Conservation (phyloP, 2,113 vertebrate genomes). For the cattle (Bos taurus) region DNA sequence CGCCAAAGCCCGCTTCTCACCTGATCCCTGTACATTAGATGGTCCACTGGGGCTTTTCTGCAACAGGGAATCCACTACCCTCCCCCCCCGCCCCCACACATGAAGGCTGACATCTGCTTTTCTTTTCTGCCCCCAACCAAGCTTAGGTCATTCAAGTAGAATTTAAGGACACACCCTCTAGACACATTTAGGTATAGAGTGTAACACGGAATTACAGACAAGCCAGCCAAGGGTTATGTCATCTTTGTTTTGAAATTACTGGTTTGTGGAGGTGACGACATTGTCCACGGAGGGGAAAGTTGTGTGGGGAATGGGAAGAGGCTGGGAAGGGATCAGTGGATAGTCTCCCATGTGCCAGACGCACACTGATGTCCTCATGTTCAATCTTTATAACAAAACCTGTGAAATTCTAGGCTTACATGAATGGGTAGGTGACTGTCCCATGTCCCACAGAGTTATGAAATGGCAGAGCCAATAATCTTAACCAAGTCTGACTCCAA, state of each 20-base stretch:
- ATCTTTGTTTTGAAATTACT: neutral
- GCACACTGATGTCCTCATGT: neutral
- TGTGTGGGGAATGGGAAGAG: neutral
- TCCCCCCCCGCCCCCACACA: accelerated
- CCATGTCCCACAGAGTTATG: neutral
- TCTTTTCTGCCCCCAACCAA: neutral
- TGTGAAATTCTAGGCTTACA: neutral
- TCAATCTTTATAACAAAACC: neutral
- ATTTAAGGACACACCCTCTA: neutral
- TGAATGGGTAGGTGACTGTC: neutral
- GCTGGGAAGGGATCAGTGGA: neutral
- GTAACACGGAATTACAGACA: neutral
- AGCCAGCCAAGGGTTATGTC: neutral
- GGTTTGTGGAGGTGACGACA: neutral
- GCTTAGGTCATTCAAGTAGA: neutral
- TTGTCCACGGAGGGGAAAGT: neutral
- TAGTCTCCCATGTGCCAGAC: neutral
- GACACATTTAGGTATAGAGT: neutral
- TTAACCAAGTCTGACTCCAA: neutral
- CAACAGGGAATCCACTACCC: neutral
- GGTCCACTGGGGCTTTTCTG: neutral
- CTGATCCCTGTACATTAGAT: neutral
- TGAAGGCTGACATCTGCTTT: neutral
- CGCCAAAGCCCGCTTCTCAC: neutral
- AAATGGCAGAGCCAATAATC: neutral